Percentiles rank a stretch among this genome's conserved stretches.
Evolutionary conservation across 2,113 vertebrate genomes (phyloP).

Genomic region (Alethe castanea): DNA sequence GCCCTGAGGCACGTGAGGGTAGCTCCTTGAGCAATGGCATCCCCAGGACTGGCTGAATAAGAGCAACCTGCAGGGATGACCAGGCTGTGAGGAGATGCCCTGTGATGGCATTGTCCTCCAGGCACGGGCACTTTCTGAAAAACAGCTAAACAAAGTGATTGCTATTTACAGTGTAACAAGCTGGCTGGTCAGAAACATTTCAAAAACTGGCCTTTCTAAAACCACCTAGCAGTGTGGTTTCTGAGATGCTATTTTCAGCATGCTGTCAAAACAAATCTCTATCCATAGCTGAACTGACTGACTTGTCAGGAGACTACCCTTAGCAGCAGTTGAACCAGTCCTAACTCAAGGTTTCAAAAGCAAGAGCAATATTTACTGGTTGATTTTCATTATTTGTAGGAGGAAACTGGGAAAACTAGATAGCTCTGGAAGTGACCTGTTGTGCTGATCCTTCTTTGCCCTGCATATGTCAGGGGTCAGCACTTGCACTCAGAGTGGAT

Average conservation of each 20-base stretch:
- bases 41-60: not conserved
- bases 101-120: not conserved
- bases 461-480: not conserved
- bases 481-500: not conserved
- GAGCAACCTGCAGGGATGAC: not conserved
- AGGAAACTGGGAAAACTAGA: not conserved
- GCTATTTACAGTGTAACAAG: not conserved
- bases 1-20: not conserved
- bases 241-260: constrained; percentile 34
- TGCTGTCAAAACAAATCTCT: constrained; percentile 46
- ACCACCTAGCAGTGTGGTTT: not conserved
- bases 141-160: not conserved
- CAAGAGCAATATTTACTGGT: not conserved
- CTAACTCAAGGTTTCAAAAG: not conserved
- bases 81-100: not conserved
- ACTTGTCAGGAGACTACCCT: constrained; percentile 1
- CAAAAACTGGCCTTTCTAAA: not conserved
- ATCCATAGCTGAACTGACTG: not conserved
- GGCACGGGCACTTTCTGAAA: not conserved
- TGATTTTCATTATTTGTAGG: not conserved
- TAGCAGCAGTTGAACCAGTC: not conserved
- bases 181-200: not conserved
- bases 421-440: not conserved
- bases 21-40: not conserved
- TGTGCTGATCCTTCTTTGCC: not conserved